Evolutionary conservation across 1,140 invertebrate genomes (phyloP), one percentile per base, ranked within the genome.

Genomic region (Drosophila aff.): DNA sequence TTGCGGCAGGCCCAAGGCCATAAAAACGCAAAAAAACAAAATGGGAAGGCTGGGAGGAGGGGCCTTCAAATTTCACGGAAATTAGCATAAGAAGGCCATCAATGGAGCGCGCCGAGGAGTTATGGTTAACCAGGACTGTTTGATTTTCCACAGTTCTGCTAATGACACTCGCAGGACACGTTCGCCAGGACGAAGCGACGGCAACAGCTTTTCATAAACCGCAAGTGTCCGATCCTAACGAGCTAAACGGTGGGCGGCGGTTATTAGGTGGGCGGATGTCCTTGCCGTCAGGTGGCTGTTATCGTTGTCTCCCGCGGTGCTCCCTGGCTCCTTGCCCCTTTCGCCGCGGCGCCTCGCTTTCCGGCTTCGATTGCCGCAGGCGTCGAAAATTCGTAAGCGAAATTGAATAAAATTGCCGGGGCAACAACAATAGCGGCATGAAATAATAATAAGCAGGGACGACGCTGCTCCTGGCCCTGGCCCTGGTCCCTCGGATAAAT

Each of bases 391-490:
- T 78, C 68, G 59, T 78, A 80, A 77, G 64, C 81, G 52, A 82
- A 82, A 82, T 82, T 82, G 81, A 82, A 82, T 82, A 60, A 82
- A 82, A 82, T 82, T 82, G 80, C 80, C 80, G 18, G 57, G 64
- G 23, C 44, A 52, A 50, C 38, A 65, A 36, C 59, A 63, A 63
- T 52, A 67, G 52, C 38, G 57, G 36, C 46, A 82, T 82, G 79
- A 82, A 82, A 82, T 82, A 82, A 82, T 82, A 82, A 82, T 82
- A 82, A 82, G 66, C 66, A 72, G 46, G 57, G 31, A 40, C 9
- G 33, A 49, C 13, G 28, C 18, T 8, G 47, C 23, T 28, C 47
- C 23, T 23, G 18, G 44, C 6, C 18, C 38, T n/a, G 40, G 40
- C 8, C 33, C 21, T n/a, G 40, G 40, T n/a, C 33, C 21, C 33